Conservation (phyloP, 2,888 invertebrate species). For the Platerodrilus igneus region DNA sequence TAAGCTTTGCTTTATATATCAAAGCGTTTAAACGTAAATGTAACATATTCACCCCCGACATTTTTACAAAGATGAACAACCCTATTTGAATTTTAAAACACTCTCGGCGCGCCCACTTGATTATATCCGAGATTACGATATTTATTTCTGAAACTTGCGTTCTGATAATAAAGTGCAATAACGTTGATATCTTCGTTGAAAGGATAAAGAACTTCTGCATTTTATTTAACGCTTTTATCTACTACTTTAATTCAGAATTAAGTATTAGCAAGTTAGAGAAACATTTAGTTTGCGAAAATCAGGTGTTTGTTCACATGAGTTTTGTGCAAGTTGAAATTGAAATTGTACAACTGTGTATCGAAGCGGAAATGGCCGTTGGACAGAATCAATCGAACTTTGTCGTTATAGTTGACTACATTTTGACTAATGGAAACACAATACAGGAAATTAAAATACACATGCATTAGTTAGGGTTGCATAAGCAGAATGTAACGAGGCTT, state of each 20-base stretch:
- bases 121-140: slow-evolving; percentile 36
- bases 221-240: slow-evolving; percentile 1
- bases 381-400: slow-evolving; percentile 44
- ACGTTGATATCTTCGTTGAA: no score
- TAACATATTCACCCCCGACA: slow-evolving; percentile 33
- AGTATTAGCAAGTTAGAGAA: no score
- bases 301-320: slow-evolving; percentile 2
- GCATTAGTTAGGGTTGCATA: slow-evolving; percentile 12
- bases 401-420: slow-evolving; percentile 38
- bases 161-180: slow-evolving; percentile 13
- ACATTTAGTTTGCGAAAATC: neutral
- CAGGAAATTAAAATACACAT: slow-evolving; percentile 48
- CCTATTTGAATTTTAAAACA: slow-evolving; percentile 40
- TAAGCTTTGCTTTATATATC: no score
- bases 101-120: slow-evolving; percentile 32
- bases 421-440: slow-evolving; percentile 44
- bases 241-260: no score
- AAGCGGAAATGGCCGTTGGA: slow-evolving; percentile 44
- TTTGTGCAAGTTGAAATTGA: slow-evolving; percentile 38
- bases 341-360: slow-evolving; percentile 35
- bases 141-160: slow-evolving; percentile 29
- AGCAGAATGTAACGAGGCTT: no score
- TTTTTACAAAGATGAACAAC: slow-evolving; percentile 38
- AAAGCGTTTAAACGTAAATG: slow-evolving; percentile 26
- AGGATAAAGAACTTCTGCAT: neutral